These are phyloP conservation scores for Ashinkailepas kermadecensis DNA, from an alignment of 2,888 invertebrate genomes.

Conservation along the genomic window DNA sequence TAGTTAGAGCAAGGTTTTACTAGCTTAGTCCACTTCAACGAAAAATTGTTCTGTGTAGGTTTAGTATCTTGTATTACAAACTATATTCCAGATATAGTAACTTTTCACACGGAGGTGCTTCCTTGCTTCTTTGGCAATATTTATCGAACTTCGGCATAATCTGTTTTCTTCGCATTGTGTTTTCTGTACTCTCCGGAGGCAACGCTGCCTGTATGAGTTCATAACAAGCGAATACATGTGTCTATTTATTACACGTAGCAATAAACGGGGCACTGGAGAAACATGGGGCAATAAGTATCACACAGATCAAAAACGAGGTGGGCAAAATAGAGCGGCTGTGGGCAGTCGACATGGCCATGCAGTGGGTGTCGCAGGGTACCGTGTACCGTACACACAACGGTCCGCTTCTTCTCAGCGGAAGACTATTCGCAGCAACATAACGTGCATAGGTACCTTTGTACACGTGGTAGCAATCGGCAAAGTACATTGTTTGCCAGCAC, in stretches of 20 bases:
- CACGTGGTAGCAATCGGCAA: not conserved
- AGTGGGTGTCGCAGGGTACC: not conserved
- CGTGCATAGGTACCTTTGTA: not conserved
- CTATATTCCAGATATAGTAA: too few species aligned
- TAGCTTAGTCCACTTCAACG: too few species aligned
- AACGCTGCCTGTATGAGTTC: too few species aligned
- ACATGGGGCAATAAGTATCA: not conserved
- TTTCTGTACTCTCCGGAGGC: too few species aligned
- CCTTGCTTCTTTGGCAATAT: constrained; percentile 31
- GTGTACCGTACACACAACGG: not conserved
- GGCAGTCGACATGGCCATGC: not conserved
- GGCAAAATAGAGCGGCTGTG: not conserved
- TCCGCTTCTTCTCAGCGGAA: not conserved
- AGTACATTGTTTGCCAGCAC: not conserved
- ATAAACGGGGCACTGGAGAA: not conserved
- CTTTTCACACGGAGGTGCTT: constrained; percentile 17
- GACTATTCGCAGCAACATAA: not conserved
- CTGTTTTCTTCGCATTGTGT: too few species aligned
- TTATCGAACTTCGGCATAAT: constrained; percentile 25
- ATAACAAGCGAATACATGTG: not conserved
- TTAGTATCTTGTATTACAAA: too few species aligned
- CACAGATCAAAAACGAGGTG: not conserved
- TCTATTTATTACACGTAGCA: not conserved
- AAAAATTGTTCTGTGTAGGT: not conserved
- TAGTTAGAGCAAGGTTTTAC: too few species aligned